Evolutionary conservation across 2,888 invertebrate genomes (phyloP).

Genomic region (Margaritifera margaritifera): DNA sequence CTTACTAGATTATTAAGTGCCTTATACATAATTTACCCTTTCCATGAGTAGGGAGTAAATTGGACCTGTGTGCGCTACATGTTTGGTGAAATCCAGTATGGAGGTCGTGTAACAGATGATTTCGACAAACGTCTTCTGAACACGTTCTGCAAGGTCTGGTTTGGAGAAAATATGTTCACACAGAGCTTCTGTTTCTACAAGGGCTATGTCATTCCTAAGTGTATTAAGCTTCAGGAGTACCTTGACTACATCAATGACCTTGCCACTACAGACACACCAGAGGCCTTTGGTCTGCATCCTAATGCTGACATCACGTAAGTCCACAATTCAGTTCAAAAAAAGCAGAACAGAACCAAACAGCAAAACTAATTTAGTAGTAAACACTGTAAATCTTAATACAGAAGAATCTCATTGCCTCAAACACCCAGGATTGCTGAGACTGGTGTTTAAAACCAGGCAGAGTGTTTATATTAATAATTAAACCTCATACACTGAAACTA

Average conservation of each 20-base stretch:
- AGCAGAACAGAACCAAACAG: not conserved
- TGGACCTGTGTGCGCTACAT: constrained; percentile 73
- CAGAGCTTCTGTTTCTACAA: constrained; percentile 70
- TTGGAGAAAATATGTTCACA: constrained; percentile 72
- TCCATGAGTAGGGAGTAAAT: constrained; percentile 65
- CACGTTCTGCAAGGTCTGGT: constrained; percentile 73
- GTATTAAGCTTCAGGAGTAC: constrained; percentile 66
- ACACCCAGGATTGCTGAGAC: too few species aligned
- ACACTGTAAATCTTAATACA: too few species aligned
- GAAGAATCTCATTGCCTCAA: too few species aligned
- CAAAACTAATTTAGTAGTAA: too few species aligned
- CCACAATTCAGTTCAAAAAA: not conserved
- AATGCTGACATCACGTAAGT: constrained; percentile 73
- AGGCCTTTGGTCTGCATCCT: constrained; percentile 72
- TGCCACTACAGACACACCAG: constrained; percentile 70
- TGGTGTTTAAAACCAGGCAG: too few species aligned
- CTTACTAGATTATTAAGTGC: too few species aligned
- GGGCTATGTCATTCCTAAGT: constrained; percentile 72
- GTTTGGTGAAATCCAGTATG: constrained; percentile 74
- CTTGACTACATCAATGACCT: constrained; percentile 69
- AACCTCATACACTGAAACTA: too few species aligned
- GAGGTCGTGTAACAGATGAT: constrained; percentile 74
- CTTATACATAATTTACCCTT: too few species aligned
- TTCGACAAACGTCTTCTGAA: constrained; percentile 72
- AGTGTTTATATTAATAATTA: too few species aligned